Conservation (phyloP, 2,888 invertebrate species). For the Lobophora halterata region DNA sequence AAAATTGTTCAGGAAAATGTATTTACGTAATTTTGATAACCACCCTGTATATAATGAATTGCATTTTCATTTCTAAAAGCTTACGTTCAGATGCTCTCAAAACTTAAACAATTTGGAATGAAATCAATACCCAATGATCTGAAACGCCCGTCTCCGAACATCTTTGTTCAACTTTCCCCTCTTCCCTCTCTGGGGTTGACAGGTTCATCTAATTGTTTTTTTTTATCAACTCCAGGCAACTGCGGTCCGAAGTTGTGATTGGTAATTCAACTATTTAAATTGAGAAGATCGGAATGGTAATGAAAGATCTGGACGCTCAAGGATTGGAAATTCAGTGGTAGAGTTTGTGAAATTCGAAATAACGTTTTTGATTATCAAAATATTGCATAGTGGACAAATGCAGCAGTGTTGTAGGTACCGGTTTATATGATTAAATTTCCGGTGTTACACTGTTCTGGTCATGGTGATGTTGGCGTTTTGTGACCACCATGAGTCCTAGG, state of each 20-base stretch:
- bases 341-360: too few relatives aligned
- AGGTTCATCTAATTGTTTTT: conserved; percentile 75
- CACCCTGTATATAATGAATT: too few relatives aligned
- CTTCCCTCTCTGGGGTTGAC: conserved; percentile 63
- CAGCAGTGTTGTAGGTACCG: too few relatives aligned
- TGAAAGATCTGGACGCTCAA: conserved; percentile 24
- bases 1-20: too few relatives aligned
- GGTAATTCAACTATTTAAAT: conserved; percentile 56
- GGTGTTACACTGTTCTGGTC: too few relatives aligned
- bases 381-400: conserved; percentile 18
- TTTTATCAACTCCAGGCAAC: conserved; percentile 45
- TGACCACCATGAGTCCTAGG: too few relatives aligned
- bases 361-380: too few relatives aligned
- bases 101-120: conserved; percentile 12
- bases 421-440: too few relatives aligned
- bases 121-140: conserved; percentile 27
- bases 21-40: too few relatives aligned
- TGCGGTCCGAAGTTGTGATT: conserved; percentile 43
- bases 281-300: conserved; percentile 50
- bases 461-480: too few relatives aligned
- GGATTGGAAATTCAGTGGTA: too few relatives aligned
- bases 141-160: conserved; percentile 28
- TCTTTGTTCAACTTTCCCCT: conserved; percentile 46
- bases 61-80: too few relatives aligned
- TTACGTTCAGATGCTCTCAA: conserved; percentile 3